These are phyloP conservation scores for Arvicanthis niloticus DNA, from an alignment of 2,113 vertebrate species.

Conservation along the genomic window DNA sequence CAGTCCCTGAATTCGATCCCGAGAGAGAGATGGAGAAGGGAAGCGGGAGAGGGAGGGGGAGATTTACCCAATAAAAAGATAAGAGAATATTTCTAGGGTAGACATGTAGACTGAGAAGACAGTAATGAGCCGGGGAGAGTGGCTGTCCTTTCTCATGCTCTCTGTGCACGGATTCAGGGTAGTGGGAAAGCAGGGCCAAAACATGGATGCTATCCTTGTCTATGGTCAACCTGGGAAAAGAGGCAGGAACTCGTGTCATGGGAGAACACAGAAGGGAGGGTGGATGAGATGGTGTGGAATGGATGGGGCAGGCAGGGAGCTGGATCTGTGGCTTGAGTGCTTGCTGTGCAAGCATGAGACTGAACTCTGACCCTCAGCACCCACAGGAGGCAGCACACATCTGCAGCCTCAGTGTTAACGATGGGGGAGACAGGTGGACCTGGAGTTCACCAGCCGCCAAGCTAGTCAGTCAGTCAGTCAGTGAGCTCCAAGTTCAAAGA, in stretches of 20 bases:
- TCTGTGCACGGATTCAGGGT: not conserved
- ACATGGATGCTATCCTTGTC: too few species aligned
- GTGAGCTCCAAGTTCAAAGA: not conserved
- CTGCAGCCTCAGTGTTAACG: not conserved
- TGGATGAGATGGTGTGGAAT: not conserved
- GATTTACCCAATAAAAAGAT: not conserved
- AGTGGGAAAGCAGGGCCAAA: not conserved
- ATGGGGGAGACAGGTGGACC: not conserved
- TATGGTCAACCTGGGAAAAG: not conserved
- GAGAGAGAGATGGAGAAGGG: not conserved
- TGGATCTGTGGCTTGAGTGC: not conserved
- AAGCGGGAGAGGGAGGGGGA: too few species aligned
- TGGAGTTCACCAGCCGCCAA: not conserved
- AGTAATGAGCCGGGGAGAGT: not conserved
- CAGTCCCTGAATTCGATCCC: not conserved
- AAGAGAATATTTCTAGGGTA: not conserved
- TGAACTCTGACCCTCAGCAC: not conserved
- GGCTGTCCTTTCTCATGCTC: not conserved
- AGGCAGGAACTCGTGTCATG: not conserved
- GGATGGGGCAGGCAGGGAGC: not conserved
- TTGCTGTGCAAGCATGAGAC: not conserved
- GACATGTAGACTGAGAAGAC: not conserved
- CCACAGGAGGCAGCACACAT: not conserved
- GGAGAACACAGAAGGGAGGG: not conserved
- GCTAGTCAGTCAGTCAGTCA: not conserved